phyloP scores from a whole-genome alignment of 1,140 invertebrate genomes.

The Drosophila ogumai region DNA sequence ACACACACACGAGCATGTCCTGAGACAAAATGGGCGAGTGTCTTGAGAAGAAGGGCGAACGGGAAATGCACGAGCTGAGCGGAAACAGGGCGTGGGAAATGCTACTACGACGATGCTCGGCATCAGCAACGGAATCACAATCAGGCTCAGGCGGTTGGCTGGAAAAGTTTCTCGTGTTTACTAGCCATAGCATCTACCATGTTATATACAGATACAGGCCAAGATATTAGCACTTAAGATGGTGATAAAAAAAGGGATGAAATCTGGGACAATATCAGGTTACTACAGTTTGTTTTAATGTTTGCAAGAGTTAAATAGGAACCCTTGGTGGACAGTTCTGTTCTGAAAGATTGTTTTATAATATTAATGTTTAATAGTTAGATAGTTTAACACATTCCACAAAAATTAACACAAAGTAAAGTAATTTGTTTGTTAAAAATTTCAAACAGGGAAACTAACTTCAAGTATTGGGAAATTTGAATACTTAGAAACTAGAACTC shows the following conservation, averaged over 20 bases:
- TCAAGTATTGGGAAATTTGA: no score
- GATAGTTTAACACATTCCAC: no score
- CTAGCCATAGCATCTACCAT: conserved; percentile 26
- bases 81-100: conserved; percentile 65
- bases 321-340: background rate
- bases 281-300: background rate
- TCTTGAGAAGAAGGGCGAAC: conserved; percentile 47
- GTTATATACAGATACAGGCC: background rate
- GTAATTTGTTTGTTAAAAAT: no score
- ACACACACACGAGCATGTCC: background rate
- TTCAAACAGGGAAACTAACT: no score
- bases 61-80: conserved; percentile 66
- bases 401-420: no score
- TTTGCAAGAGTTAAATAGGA: background rate
- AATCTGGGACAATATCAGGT: background rate
- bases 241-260: background rate
- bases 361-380: background rate
- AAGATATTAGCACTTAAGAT: background rate
- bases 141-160: conserved; percentile 27
- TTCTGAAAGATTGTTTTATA: no score
- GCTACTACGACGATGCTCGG: conserved; percentile 33
- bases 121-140: conserved; percentile 20
- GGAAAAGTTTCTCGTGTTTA: conserved; percentile 56
- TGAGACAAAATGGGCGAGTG: conserved; percentile 31
- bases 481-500: no score